Base-by-base conservation (phyloP, 1,140 invertebrate species). In the Lasioglossum baleicum region DNA sequence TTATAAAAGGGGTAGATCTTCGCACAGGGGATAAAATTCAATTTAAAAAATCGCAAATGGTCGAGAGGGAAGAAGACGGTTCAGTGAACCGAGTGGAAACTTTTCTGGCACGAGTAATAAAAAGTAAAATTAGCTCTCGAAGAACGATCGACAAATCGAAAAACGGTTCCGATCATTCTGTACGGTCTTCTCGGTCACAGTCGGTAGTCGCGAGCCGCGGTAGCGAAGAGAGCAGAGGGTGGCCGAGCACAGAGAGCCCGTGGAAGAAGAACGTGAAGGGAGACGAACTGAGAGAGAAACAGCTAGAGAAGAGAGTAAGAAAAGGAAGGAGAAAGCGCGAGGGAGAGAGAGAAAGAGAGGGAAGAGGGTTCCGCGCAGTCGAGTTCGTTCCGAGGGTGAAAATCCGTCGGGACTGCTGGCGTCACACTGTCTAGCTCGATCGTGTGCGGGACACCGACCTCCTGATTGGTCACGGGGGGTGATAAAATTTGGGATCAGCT, bases 401-500 rank as follows among this genome's bases (percentile, higher is more conserved):
- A 90, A 90, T 90, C 87, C 88, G 83, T 86, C 85, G 89, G 85
- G 87, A 83, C 85, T 79, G 61, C 64, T 20, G 77, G 81, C 81
- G 80, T 82, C 83, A 81, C 86, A 86, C 84, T 56, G 84, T 86
- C 84, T 86, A 86, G 80, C 73, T 82, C 58, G 56, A 79, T 73
- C 84, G 67, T 69, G 67, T 53, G 63, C 61, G 75, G 90, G 88
- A 88, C 89, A 85, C 81, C 88, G 89, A 90, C 87, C 88, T 86
- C 85, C 76, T 80, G 82, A 83, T 81, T 67, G 84, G 72, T 80
- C 80, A 72, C 72, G 44, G 67, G 66, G 75, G 76, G 70, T 84
- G 85, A 85, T 81, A 81, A 87, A 89, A 87, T 91, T 89, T 86
- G 80, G 87, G 84, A 85, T 90, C 84, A 87, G 90, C 87, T 89